Base-by-base conservation (phyloP, 1,140 invertebrate species). In the Zaprionus ghesquierei region DNA sequence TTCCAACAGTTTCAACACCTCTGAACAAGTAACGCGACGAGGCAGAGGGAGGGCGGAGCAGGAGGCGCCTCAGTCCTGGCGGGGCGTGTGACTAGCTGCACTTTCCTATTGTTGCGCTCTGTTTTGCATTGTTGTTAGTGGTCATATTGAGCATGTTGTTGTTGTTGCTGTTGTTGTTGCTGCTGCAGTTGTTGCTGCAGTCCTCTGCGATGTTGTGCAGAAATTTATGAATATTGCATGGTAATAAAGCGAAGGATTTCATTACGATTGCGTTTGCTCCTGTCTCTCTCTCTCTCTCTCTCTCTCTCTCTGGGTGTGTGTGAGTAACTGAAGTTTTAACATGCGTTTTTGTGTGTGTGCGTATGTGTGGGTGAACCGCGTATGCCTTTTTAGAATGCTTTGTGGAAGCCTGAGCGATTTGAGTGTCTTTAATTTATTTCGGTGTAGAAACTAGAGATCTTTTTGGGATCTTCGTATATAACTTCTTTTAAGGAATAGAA, bases 1-100 rank as follows among this genome's bases (percentile, higher is more conserved):
- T 90, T 89, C 89, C 89, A 90, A 79, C 82, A 89, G 77, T 90
- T 90, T 90, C 87, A 90, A 81, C 87, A 90, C 87, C 87, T 90
- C 89, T 90, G 87, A 90, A 90, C 87, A 90, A 90, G 87, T 90
- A 77, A 79, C 71, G 76, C 72, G 41, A 64, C 20, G 27, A 38
- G 27, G 44, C 54, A 66, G 35, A 2, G 25, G 5, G 27, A 9
- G 27, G 27, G 2, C 1, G 0, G 27, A 9, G 27, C 9, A 0
- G 9, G 3, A 1, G 6, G 27, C 3, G 27, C n/a, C n/a, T n/a
- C n/a, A n/a, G n/a, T n/a, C n/a, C n/a, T n/a, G n/a, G n/a, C 29
- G n/a, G 33, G 13, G 13, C 2, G 12, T 13, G 60, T 46, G 35
- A 41, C 71, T 65, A 46, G 61, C 69, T 81, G 79, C 75, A 77